These are phyloP conservation scores for Sarcophaga carnaria DNA, from an alignment of 2,888 invertebrate genomes.

Conservation along the genomic window DNA sequence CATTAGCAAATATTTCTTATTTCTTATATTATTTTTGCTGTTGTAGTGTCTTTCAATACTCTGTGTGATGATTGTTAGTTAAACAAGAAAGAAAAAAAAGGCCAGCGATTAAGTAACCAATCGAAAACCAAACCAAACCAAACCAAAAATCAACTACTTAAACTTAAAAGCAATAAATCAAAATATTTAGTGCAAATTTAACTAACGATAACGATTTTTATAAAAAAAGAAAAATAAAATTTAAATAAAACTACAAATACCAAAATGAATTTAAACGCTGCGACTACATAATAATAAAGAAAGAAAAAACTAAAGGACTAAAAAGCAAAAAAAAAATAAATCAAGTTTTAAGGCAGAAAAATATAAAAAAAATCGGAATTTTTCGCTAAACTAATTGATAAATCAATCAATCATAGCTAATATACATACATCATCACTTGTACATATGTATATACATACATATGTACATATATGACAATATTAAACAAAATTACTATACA, in stretches of 20 bases:
- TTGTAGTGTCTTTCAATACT: constrained; percentile 38
- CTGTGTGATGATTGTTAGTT: constrained; percentile 49
- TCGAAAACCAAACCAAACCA: constrained; percentile 31
- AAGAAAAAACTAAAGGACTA: background rate
- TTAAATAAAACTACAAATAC: background rate
- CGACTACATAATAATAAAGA: constrained; percentile 10
- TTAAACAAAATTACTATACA: background rate
- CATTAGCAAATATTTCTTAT: background rate
- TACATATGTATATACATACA: background rate
- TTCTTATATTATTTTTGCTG: constrained; percentile 43
- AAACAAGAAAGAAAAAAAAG: constrained; percentile 11
- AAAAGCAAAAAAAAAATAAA: background rate
- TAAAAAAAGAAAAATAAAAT: constrained; percentile 2
- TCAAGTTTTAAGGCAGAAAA: background rate
- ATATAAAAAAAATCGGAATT: background rate
- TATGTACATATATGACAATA: background rate
- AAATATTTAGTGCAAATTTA: constrained; percentile 64
- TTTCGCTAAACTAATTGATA: constrained; percentile 32
- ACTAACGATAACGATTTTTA: constrained; percentile 9
- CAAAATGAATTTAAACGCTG: constrained; percentile 23
- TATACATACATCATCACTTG: background rate
- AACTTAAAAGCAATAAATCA: constrained; percentile 67
- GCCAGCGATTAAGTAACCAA: constrained; percentile 66
- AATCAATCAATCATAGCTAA: constrained; percentile 49
- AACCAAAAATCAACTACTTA: constrained; percentile 39